These are phyloP conservation scores for Drosophila parvula DNA, from an alignment of 1,140 invertebrate genomes.

Conservation along the genomic window DNA sequence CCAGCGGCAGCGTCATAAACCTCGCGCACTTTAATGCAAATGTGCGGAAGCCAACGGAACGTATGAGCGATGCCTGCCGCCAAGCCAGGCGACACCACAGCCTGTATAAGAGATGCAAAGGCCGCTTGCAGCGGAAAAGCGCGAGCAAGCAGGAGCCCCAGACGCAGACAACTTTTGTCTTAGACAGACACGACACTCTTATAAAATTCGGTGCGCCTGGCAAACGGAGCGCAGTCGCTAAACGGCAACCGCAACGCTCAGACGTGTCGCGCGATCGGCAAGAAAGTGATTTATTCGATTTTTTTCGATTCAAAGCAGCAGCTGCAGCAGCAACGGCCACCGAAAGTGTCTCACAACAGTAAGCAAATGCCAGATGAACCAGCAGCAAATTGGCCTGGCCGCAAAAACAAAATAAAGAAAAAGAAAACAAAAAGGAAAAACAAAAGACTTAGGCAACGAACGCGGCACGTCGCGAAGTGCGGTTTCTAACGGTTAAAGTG, in stretches of 20 bases:
- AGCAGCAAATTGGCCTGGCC: slow-evolving; percentile 62
- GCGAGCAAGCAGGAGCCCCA: slow-evolving; percentile 3
- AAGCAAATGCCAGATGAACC: slow-evolving; percentile 67
- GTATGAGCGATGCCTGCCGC: slow-evolving; percentile 60
- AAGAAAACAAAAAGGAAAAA: background rate
- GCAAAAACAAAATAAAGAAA: slow-evolving; percentile 50
- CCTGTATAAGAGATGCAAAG: slow-evolving; percentile 28
- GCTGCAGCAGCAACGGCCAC: slow-evolving; percentile 13
- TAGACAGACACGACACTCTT: slow-evolving; percentile 54
- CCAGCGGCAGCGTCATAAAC: slow-evolving; percentile 16
- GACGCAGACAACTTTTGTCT: slow-evolving; percentile 15
- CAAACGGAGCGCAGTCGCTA: slow-evolving; percentile 67
- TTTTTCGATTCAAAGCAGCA: slow-evolving; percentile 10
- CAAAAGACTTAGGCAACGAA: slow-evolving; percentile 81
- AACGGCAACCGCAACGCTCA: slow-evolving; percentile 61
- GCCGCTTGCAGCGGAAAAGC: slow-evolving; percentile 16
- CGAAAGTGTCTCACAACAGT: slow-evolving; percentile 60
- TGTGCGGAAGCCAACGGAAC: slow-evolving; percentile 68
- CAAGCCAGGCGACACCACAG: slow-evolving; percentile 5
- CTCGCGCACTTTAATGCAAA: slow-evolving; percentile 33
- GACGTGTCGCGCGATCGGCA: slow-evolving; percentile 66
- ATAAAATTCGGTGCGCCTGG: slow-evolving; percentile 71
- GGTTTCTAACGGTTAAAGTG: slow-evolving; percentile 73
- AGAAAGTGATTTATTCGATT: slow-evolving; percentile 24
- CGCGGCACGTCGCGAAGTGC: slow-evolving; percentile 49